Percentiles rank a stretch among this genome's conserved stretches.
phyloP scores from a whole-genome alignment of 2,113 vertebrate genomes.

The Cygnus buccinator region DNA sequence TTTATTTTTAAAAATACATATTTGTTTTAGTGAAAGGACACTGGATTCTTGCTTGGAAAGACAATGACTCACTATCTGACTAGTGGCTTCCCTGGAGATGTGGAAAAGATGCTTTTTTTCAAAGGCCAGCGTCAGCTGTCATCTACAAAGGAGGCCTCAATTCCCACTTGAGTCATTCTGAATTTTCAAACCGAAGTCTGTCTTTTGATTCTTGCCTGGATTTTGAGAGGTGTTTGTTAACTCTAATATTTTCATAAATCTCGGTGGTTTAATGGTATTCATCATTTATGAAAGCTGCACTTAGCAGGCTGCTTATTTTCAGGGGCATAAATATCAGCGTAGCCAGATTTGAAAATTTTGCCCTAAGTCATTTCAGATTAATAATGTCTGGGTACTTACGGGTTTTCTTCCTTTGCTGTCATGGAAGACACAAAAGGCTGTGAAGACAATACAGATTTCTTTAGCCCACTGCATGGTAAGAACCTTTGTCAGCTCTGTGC shows the following conservation, averaged over 20 bases:
- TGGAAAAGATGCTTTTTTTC: not conserved
- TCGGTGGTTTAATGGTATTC: not conserved
- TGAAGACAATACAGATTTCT: not conserved
- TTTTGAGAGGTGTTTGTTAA: conserved; percentile 2
- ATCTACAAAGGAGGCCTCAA: not conserved
- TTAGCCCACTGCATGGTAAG: not conserved
- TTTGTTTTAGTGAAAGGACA: conserved; percentile 47
- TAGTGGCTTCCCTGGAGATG: not conserved
- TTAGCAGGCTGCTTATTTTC: not conserved
- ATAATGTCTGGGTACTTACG: not conserved
- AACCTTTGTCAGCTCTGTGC: not conserved
- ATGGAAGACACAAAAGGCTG: not conserved
- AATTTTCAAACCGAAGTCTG: not conserved
- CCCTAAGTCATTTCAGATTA: not conserved
- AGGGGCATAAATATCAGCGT: not conserved
- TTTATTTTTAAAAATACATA: conserved; percentile 2
- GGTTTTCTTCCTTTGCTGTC: not conserved
- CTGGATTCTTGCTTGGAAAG: conserved; percentile 31
- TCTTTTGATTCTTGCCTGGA: not conserved
- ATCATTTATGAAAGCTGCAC: not conserved
- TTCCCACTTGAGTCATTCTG: not conserved
- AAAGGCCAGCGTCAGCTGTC: not conserved
- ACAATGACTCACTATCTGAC: conserved; percentile 25
- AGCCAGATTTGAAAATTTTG: not conserved
- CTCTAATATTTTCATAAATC: not conserved